phyloP scores from a whole-genome alignment of 2,113 vertebrate species.

The Callipepla squamata region DNA sequence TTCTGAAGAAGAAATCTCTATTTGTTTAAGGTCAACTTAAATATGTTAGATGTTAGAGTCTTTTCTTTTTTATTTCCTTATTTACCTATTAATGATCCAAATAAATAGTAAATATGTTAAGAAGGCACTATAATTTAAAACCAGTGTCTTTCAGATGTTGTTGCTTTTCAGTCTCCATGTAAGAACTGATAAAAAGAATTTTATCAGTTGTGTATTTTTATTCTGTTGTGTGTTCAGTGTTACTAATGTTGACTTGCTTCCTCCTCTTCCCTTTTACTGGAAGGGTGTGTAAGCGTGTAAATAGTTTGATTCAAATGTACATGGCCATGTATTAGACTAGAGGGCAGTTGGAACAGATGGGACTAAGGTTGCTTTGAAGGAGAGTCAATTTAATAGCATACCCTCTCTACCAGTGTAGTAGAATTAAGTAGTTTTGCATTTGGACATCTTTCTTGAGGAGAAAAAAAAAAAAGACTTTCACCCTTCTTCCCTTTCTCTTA shows the following conservation, averaged over 20 bases:
- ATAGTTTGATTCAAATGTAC: not conserved
- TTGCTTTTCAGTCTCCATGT: not conserved
- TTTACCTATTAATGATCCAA: not conserved
- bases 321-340: not conserved
- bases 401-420: not conserved
- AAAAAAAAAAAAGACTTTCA: not conserved
- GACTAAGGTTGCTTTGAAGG: not conserved
- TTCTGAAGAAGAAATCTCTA: not conserved
- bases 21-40: not conserved
- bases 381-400: not conserved
- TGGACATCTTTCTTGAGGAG: not conserved
- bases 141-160: not conserved
- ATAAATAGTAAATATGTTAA: not conserved
- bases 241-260: not conserved
- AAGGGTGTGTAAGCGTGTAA: not conserved
- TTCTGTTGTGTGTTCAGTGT: not conserved
- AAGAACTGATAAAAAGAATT: not conserved
- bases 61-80: not conserved
- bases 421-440: slow-evolving; percentile 44
- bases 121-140: not conserved
- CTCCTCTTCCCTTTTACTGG: not conserved
- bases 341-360: not conserved
- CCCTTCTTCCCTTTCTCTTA: not conserved
- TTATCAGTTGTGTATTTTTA: not conserved
- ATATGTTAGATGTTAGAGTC: not conserved